phyloP scores from a whole-genome alignment of 2,888 invertebrate genomes.

The Macaria liturata region DNA sequence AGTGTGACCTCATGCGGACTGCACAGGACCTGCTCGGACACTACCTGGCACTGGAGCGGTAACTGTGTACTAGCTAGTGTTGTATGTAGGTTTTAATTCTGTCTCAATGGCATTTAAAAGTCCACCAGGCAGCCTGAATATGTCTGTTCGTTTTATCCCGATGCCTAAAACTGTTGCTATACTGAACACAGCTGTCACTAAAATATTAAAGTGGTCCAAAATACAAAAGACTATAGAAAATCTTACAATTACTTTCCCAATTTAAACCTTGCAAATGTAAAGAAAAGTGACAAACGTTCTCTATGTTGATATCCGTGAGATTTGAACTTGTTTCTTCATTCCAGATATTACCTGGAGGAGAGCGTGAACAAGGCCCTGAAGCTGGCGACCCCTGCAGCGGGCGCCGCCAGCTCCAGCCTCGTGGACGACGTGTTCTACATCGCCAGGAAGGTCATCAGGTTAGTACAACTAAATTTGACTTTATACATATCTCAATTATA shows the following conservation, averaged over 20 bases:
- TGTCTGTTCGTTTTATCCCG: no score
- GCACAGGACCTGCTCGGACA: conserved; percentile 93
- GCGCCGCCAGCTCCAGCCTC: conserved; percentile 93
- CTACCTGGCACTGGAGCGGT: conserved; percentile 95
- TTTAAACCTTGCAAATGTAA: neutral
- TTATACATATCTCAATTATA: no score
- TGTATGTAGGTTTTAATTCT: conserved; percentile 20
- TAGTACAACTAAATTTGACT: conserved; percentile 2
- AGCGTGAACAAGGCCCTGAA: conserved; percentile 95
- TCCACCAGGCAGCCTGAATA: no score
- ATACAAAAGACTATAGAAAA: neutral
- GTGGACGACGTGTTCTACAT: conserved; percentile 99
- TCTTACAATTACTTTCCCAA: neutral
- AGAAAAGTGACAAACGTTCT: neutral
- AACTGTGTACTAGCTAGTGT: conserved; percentile 5
- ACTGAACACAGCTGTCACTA: no score
- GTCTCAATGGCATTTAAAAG: no score
- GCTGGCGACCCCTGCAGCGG: conserved; percentile 89
- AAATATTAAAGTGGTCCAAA: no score
- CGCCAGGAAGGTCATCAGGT: conserved; percentile 95
- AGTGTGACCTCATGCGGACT: conserved; percentile 88
- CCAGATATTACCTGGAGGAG: conserved; percentile 95
- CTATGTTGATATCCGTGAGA: no score
- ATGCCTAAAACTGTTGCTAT: no score
- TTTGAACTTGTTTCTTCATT: neutral